Conservation (phyloP, 2,797 vertebrate species). For the Sebastiscus albofasciatus region DNA sequence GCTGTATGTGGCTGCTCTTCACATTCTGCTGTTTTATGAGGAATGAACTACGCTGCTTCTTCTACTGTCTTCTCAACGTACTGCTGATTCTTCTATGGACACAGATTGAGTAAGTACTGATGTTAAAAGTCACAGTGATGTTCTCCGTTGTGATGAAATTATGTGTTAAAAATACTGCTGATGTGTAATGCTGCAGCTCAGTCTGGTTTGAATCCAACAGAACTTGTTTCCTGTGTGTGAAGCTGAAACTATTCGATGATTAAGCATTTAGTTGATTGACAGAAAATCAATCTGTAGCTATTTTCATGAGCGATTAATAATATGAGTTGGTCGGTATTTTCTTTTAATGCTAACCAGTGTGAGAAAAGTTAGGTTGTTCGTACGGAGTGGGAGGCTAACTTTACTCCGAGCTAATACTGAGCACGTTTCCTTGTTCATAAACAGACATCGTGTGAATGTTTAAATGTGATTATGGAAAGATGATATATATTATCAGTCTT, state of each 20-base stretch:
- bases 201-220: background rate
- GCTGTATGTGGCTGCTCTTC: slow-evolving; percentile 63
- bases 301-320: background rate
- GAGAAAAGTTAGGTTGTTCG: no score
- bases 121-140: background rate
- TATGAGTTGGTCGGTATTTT: no score
- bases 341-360: no score
- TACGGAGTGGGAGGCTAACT: background rate
- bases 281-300: background rate
- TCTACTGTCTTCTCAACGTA: slow-evolving; percentile 61
- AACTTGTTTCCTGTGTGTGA: background rate
- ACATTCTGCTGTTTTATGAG: slow-evolving; percentile 58
- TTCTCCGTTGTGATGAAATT: background rate
- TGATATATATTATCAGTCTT: background rate
- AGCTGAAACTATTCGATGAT: background rate
- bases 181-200: background rate
- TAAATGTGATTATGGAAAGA: background rate
- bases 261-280: background rate
- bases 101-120: slow-evolving; percentile 70
- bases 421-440: background rate
- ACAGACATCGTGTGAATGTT: no score
- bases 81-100: slow-evolving; percentile 73
- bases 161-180: background rate
- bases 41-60: slow-evolving; percentile 63
- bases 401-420: background rate